Evolutionary conservation across 2,888 invertebrate genomes (phyloP).

Genomic region (Drosophila rellima): DNA sequence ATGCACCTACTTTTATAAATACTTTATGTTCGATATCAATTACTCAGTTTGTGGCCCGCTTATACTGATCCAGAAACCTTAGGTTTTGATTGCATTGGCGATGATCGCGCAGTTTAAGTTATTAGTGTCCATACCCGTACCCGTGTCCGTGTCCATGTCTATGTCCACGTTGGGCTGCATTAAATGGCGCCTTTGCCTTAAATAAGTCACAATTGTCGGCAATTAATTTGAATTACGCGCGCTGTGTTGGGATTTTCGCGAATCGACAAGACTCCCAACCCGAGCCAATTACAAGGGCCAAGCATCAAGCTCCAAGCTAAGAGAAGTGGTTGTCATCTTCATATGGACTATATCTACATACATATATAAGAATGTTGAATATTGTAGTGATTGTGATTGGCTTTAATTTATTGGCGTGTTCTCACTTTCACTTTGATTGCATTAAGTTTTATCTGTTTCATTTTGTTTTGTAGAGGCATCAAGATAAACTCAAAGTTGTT

Average conservation of each 20-base stretch:
- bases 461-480: conserved; percentile 10
- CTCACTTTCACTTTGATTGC: conserved; percentile 76
- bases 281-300: conserved; percentile 71
- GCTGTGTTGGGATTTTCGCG: conserved; percentile 71
- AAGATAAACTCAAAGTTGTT: neutral
- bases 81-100: conserved; percentile 6
- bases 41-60: conserved; percentile 2
- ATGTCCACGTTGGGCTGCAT: conserved; percentile 38
- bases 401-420: conserved; percentile 79
- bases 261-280: conserved; percentile 44
- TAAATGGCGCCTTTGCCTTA: conserved; percentile 77
- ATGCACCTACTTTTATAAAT: no score
- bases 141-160: conserved; percentile 8
- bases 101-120: conserved; percentile 43
- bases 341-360: conserved; percentile 31
- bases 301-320: conserved; percentile 16
- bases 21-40: neutral
- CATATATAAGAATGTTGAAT: conserved; percentile 24
- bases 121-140: conserved; percentile 13
- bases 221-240: conserved; percentile 81
- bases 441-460: conserved; percentile 56
- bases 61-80: neutral
- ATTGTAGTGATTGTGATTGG: conserved; percentile 59
- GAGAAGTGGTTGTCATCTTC: conserved; percentile 58
- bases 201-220: conserved; percentile 78